Evolutionary conservation across 2,797 vertebrate species (phyloP).

Genomic region (Jordanella pulchra): DNA sequence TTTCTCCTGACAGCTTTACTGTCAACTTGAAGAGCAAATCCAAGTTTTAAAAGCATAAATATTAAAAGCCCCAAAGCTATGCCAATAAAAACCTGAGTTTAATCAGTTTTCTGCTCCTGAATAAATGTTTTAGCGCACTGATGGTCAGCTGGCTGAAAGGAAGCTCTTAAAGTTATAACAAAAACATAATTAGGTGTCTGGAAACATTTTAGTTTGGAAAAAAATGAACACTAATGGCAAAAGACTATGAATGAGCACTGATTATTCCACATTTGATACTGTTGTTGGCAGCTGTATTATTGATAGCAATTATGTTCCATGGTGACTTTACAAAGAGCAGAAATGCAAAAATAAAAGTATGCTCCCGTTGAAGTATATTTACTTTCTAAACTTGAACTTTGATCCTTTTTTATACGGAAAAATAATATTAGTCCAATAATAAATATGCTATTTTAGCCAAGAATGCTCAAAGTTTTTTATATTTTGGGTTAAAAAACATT

Average conservation of each 20-base stretch:
- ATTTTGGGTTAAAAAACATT: background rate
- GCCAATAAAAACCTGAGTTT: background rate
- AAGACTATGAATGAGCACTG: no score
- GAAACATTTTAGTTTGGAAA: no score
- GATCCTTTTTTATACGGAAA: background rate
- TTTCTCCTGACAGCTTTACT: background rate
- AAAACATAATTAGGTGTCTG: no score
- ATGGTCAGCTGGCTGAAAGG: no score
- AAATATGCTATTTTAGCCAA: background rate
- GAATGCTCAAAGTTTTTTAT: background rate
- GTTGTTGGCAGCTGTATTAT: no score
- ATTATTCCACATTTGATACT: no score
- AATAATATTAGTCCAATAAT: background rate
- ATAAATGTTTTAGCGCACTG: no score
- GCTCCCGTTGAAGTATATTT: background rate
- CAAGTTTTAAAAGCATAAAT: background rate
- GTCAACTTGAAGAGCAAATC: background rate
- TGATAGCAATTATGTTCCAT: background rate
- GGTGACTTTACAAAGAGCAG: background rate
- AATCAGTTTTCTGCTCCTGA: no score
- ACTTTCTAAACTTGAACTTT: background rate
- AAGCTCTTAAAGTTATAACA: no score
- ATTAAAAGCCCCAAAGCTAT: background rate
- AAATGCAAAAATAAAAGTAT: background rate
- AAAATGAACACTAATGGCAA: no score